A percentile compares a stretch with the other conserved stretches of the same genome.
Conservation (phyloP, 2,113 vertebrate genomes). For the Thalassarche chlororhynchos region DNA sequence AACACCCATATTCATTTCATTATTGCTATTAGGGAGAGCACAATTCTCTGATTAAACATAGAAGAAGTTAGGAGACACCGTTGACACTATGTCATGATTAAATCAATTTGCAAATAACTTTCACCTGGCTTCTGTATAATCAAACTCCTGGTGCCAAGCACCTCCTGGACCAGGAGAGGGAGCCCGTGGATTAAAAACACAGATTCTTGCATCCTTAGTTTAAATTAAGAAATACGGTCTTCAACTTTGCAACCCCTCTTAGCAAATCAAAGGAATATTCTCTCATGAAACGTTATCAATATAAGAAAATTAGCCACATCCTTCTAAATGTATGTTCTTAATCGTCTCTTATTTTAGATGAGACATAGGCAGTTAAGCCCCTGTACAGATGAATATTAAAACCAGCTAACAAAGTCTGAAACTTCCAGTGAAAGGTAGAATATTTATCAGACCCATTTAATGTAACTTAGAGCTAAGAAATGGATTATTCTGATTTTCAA, state of each 20-base stretch:
- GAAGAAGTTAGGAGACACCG: not conserved
- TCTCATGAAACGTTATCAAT: not conserved
- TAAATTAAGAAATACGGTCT: not conserved
- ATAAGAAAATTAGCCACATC: not conserved
- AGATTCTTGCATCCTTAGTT: not conserved
- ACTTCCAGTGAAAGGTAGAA: not conserved
- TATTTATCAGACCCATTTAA: not conserved
- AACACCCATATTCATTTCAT: not conserved
- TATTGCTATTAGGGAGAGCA: not conserved
- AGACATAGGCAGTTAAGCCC: not conserved
- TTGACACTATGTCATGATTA: not conserved
- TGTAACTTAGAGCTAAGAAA: not conserved
- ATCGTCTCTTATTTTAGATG: not conserved
- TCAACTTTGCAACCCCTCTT: not conserved
- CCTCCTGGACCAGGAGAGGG: conserved; percentile 38
- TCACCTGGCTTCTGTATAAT: not conserved
- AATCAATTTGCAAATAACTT: not conserved
- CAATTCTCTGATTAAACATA: not conserved
- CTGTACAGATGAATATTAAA: not conserved
- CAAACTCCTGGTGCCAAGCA: not conserved
- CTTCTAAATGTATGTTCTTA: not conserved
- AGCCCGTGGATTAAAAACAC: conserved; percentile 36
- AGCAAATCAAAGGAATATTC: not conserved
- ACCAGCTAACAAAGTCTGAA: not conserved
- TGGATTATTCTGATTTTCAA: not conserved